These are phyloP conservation scores for Neuroscelio doddi DNA, from an alignment of 2,888 invertebrate species.

Conservation along the genomic window DNA sequence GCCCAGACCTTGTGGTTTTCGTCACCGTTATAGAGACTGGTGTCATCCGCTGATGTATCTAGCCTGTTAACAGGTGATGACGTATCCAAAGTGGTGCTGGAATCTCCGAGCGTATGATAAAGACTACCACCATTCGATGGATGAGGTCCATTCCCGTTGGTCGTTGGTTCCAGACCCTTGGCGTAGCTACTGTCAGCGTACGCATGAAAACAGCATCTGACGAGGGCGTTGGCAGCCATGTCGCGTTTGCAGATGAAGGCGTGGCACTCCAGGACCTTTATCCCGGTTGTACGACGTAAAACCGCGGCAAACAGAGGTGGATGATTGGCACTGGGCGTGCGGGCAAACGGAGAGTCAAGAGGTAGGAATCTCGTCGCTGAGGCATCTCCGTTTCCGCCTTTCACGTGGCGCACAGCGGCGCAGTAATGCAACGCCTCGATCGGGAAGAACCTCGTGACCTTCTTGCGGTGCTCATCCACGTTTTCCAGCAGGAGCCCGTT, in stretches of 20 bases:
- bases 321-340: constrained; percentile 92
- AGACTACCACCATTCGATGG: constrained; percentile 62
- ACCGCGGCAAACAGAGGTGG: constrained; percentile 98
- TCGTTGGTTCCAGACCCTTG: constrained; percentile 74
- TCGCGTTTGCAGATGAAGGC: constrained; percentile 98
- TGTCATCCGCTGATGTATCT: constrained; percentile 78
- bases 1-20: constrained; percentile 97
- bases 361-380: constrained; percentile 92
- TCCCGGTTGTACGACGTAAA: constrained; percentile 93
- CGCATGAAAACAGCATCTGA: constrained; percentile 97
- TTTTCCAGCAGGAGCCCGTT: constrained; percentile 96
- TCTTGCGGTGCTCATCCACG: constrained; percentile 94
- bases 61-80: constrained; percentile 67
- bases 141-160: constrained; percentile 51
- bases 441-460: constrained; percentile 95
- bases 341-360: constrained; percentile 95
- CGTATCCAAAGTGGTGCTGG: constrained; percentile 68
- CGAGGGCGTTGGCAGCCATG: constrained; percentile 97
- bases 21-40: constrained; percentile 90
- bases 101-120: constrained; percentile 70
- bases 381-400: constrained; percentile 71
- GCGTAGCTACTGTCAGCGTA: constrained; percentile 97
- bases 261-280: constrained; percentile 98
- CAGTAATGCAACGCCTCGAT: constrained; percentile 96
- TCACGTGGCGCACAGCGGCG: constrained; percentile 92